Evolutionary conservation across 2,797 vertebrate species (phyloP).

Genomic region (Antennarius maculatus): DNA sequence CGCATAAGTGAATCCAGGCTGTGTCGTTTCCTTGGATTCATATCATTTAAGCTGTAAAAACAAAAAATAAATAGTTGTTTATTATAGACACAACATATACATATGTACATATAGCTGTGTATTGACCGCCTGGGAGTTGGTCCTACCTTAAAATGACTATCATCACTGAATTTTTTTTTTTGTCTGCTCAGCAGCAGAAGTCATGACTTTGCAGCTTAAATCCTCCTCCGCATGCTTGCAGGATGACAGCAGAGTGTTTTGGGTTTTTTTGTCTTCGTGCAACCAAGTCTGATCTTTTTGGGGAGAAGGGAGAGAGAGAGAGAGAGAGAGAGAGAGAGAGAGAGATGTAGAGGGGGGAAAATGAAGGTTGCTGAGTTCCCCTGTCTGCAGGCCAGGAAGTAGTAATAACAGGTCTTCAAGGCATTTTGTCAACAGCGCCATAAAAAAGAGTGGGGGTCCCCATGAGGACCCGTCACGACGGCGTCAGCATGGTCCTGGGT

Average conservation of each 20-base stretch:
- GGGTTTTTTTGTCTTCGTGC: conserved; percentile 18
- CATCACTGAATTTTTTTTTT: conserved; percentile 36
- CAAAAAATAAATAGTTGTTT: too few relatives aligned
- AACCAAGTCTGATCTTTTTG: conserved; percentile 13
- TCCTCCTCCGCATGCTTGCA: conserved; percentile 2
- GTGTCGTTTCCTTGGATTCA: conserved; percentile 4
- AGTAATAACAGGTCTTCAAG: conserved; percentile 63
- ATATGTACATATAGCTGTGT: too few relatives aligned
- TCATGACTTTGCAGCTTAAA: conserved; percentile 15
- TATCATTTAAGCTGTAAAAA: conserved; percentile 18
- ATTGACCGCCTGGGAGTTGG: conserved; percentile 10
- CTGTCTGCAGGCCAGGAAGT: conserved; percentile 66
- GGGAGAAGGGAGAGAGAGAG: background rate
- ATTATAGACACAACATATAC: too few relatives aligned
- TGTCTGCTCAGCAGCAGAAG: conserved; percentile 48
- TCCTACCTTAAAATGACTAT: conserved; percentile 40
- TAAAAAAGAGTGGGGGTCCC: conserved; percentile 50
- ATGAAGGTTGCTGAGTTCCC: conserved; percentile 35
- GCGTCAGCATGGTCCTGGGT: conserved; percentile 2
- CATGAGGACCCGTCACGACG: conserved; percentile 34
- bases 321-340: too few relatives aligned
- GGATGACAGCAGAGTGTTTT: conserved; percentile 42
- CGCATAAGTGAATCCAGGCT: too few relatives aligned
- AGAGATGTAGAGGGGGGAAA: background rate
- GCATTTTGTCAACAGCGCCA: conserved; percentile 68